Evolutionary conservation across 1,140 invertebrate genomes (phyloP), one percentile per base, ranked within the genome.

Genomic region (Parasteatoda tepidariorum): DNA sequence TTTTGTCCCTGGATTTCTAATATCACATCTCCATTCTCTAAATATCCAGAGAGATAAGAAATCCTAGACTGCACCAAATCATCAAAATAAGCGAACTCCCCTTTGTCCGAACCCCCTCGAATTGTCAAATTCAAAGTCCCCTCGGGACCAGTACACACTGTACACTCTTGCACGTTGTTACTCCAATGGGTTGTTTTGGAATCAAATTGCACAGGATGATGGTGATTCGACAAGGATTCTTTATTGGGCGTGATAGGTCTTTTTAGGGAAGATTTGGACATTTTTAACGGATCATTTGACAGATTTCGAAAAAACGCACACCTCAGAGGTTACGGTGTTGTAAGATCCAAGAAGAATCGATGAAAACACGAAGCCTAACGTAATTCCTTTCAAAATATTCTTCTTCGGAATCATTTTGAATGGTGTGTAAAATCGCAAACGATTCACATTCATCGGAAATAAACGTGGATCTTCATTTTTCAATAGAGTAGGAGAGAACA

Each of bases 1-100:
- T 92, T 91, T 86, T 92, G 91, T 31, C 91, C 92, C 87, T 93
- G 92, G 70, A 93, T 90, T 86, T 93, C 92, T 70, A 93, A 84
- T 61, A 93, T 88, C 64, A 93, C 89, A 87, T 92, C 92, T 66
- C 86, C 86, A 13, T 88, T 87, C 64, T 87, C 87, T 15, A 88
- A 84, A 54, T 83, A 83, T 73, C 78, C 84, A 73, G 28, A 55
- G 11, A 83, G 15, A 62, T 91, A 91, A 76, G 87, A 88, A 70
- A 91, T 89, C 85, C 89, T 89, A 85, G 89, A 87, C 78, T 90
- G 88, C 33, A 88, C 84, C 28, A 90, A 84, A 9, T 89, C 87
- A 62, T 89, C 90, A 30, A 92, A 85, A 86, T 89, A 91, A 28
- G 90, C 90, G 87, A 92, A 92, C 87, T 91, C 89, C 48, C 92